Evolutionary conservation across 2,888 invertebrate species (phyloP).

Genomic region (Tetheella fluctuosa): DNA sequence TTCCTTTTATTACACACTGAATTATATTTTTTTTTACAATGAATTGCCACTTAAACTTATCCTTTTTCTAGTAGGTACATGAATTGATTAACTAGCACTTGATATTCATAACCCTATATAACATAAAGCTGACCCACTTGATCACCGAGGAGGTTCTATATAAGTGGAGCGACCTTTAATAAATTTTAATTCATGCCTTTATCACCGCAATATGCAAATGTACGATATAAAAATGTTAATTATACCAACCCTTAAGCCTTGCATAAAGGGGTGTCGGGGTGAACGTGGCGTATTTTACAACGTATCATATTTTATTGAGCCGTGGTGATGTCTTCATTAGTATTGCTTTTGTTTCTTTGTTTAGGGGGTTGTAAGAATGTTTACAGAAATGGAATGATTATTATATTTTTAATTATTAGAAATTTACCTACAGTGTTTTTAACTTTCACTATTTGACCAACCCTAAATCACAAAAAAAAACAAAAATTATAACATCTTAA

Average conservation of each 20-base stretch:
- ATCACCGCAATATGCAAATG: conserved; percentile 65
- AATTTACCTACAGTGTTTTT: too few species aligned
- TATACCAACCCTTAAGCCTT: conserved; percentile 32
- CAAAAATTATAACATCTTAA: too few species aligned
- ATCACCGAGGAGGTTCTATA: conserved; percentile 33
- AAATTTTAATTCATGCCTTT: conserved; percentile 65
- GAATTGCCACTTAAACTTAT: too few species aligned
- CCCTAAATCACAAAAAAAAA: too few species aligned
- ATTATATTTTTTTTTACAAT: too few species aligned
- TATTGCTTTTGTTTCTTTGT: neutral
- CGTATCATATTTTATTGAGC: conserved; percentile 9
- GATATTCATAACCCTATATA: conserved; percentile 5
- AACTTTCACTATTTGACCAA: neutral
- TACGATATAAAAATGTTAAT: conserved; percentile 66
- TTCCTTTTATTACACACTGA: too few species aligned
- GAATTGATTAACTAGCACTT: neutral
- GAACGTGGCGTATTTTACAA: neutral
- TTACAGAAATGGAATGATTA: too few species aligned
- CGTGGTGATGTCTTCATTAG: conserved; percentile 10
- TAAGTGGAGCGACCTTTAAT: conserved; percentile 52
- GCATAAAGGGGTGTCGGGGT: conserved; percentile 9
- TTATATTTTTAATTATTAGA: too few species aligned
- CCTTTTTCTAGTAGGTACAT: neutral
- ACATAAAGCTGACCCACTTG: conserved; percentile 39
- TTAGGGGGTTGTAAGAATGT: neutral